Conservation (phyloP, 2,797 vertebrate genomes). For the Adrianichthys oophorus region DNA sequence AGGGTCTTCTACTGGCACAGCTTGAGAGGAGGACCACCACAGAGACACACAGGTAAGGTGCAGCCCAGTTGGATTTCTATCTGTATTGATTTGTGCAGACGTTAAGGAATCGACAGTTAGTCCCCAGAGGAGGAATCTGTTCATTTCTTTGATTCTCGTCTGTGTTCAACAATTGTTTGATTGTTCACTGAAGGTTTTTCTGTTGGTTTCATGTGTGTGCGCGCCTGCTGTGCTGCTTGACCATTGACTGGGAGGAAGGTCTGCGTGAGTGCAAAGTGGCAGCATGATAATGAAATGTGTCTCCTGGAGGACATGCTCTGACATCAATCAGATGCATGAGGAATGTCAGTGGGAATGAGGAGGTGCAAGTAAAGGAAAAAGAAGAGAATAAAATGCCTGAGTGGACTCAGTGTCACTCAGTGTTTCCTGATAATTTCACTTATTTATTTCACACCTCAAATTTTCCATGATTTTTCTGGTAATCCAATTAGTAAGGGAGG, state of each 20-base stretch:
- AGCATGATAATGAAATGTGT: constrained; percentile 68
- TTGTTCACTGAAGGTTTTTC: constrained; percentile 24
- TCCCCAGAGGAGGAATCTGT: constrained; percentile 20
- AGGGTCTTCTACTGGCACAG: constrained; percentile 62
- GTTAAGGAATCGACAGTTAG: constrained; percentile 22
- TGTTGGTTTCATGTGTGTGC: constrained; percentile 31
- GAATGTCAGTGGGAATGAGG: constrained; percentile 51
- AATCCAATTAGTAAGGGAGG: too few species aligned
- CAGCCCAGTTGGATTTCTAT: constrained; percentile 44
- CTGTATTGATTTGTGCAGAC: constrained; percentile 24
- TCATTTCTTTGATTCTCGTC: constrained; percentile 23
- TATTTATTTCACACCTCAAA: constrained; percentile 27
- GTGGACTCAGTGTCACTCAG: neutral
- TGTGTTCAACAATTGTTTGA: constrained; percentile 34
- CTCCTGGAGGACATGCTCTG: constrained; percentile 66
- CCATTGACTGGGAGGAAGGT: constrained; percentile 63
- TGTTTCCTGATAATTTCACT: constrained; percentile 37
- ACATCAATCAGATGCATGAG: constrained; percentile 63
- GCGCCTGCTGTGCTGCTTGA: constrained; percentile 59
- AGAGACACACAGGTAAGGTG: constrained; percentile 61
- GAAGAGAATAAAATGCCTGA: constrained; percentile 4
- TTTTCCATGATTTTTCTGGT: constrained; percentile 2
- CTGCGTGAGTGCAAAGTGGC: constrained; percentile 60
- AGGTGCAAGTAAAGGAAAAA: constrained; percentile 16
- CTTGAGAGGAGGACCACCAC: constrained; percentile 55